Percentiles rank a stretch among this genome's conserved stretches.
phyloP scores from a whole-genome alignment of 1,140 invertebrate genomes.

The Olivierus martensii region DNA sequence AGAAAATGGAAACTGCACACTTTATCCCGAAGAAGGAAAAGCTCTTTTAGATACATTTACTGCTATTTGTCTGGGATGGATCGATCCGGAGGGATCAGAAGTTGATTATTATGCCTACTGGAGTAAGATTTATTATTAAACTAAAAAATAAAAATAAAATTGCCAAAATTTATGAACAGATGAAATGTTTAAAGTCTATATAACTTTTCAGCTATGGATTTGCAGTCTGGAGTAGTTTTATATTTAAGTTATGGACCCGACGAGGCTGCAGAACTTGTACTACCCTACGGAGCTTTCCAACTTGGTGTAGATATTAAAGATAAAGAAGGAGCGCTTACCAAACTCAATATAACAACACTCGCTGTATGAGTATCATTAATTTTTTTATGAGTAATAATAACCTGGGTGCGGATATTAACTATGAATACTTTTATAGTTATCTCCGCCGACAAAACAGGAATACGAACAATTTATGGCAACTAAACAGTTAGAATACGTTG shows the following conservation, averaged over 20 bases:
- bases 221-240: constrained; percentile 16
- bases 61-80: constrained; percentile 23
- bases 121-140: constrained; percentile 15
- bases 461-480: constrained; percentile 21
- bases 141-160: no score
- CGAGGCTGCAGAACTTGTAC: constrained; percentile 13
- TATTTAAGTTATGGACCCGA: constrained; percentile 23
- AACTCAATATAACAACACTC: constrained; percentile 21
- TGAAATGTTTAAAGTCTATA: no score
- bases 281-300: constrained; percentile 22
- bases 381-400: not conserved
- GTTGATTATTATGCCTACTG: constrained; percentile 25
- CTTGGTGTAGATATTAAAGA: constrained; percentile 25
- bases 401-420: not conserved
- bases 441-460: constrained; percentile 20
- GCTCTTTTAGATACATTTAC: constrained; percentile 24
- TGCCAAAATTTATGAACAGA: no score
- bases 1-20: constrained; percentile 20
- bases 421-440: constrained; percentile 1
- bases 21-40: constrained; percentile 15
- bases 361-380: constrained; percentile 6
- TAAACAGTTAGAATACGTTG: constrained; percentile 21
- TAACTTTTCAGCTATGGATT: constrained; percentile 15
- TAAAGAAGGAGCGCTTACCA: constrained; percentile 23
- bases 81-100: constrained; percentile 24